Evolutionary conservation across 2,797 vertebrate genomes (phyloP), one percentile per base, ranked within the genome.

Genomic region (Enteromius argenteus): DNA sequence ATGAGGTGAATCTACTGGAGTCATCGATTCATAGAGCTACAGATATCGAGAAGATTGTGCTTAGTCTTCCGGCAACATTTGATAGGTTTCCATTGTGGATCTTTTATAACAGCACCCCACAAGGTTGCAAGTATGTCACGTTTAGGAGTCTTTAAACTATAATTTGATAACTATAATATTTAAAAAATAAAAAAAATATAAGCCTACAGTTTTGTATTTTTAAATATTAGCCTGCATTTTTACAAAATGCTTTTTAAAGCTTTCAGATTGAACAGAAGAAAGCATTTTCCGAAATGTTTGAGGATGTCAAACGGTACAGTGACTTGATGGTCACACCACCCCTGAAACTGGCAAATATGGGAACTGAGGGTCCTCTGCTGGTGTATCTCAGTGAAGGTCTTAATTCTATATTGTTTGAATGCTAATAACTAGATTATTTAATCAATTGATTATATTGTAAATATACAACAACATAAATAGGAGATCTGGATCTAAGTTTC

Each of bases 41-140:
- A 8, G 87, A 91, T 68, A 58, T 92, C 13, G 92, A 93, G 83
- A 94, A 89, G 62, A 82, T 94, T n/a, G 32, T 92, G 82, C 90
- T 94, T 44, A 90, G 92, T 88, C 75, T 90, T 84, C 91, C 58
- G 81, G 53, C 77, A 11, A 89, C 58, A 79, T 1, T 89, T 14
- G 84, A 0, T 66, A 37, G 51, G 0, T 93, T 91, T 60, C 85
- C 75, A 56, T 56, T 92, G 0, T 94, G 91, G 90, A 86, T 79
- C 67, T 68, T 80, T 64, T 62, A 58, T 1, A 23, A 51, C 71
- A 85, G 44, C 67, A 80, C 69, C 4, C 80, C 42, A 3, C 67
- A 75, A 14, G 23, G 74, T 79, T 85, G 82, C 64, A 92, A 90
- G 93, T 94, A 90, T 19, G 46, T 42, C 27, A 51, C 7, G 2